Base-by-base conservation (phyloP, 2,797 vertebrate genomes). In the Manis crassicaudata region DNA sequence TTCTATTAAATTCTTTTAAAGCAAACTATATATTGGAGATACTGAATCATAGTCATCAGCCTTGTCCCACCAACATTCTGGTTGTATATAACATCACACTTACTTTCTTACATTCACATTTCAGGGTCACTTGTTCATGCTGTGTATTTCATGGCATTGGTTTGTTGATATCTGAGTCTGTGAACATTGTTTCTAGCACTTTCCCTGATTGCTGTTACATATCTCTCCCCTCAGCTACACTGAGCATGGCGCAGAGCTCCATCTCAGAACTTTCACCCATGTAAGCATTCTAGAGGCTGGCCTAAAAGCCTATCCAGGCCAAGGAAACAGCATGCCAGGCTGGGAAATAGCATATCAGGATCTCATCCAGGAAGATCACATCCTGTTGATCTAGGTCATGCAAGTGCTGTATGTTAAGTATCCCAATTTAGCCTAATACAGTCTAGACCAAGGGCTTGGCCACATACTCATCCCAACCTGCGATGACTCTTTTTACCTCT, bases 51-150 rank as follows among this genome's bases (percentile, higher is more conserved):
- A 85, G 67, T 62, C 62, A 27, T 73, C 25, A 88, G 63, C 40
- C 54, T n/a, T 68, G 13, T 92, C 67, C 20, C 13, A 21, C 5
- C 18, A 85, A 88, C 46, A 7, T 62, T 87, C 63, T n/a, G 54
- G 23, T 92, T 90, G 46, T 25, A n/a, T 37, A 1, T 54, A 40
- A 91, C 46, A 76, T 77, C 56, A 56, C 67, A 68, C 40, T 83
- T 58, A 43, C 79, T 80, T 88, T 87, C 77, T 87, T 96, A 58
- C 35, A 29, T 80, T 93, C 79, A 92, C 67, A 88, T 68, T 60
- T 82, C 43, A 65, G 29, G 32, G 25, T 80, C 29, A 67, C 20
- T 43, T 58, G 16, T 68, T 85, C 20, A 40, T 65, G 82, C 91
- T 27, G 14, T 50, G n/a, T 32, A 54, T 37, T 52, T 75, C 13